Evolutionary conservation across 2,797 vertebrate genomes (phyloP), one percentile per base, ranked within the genome.

Genomic region (Diglossa cyanea): DNA sequence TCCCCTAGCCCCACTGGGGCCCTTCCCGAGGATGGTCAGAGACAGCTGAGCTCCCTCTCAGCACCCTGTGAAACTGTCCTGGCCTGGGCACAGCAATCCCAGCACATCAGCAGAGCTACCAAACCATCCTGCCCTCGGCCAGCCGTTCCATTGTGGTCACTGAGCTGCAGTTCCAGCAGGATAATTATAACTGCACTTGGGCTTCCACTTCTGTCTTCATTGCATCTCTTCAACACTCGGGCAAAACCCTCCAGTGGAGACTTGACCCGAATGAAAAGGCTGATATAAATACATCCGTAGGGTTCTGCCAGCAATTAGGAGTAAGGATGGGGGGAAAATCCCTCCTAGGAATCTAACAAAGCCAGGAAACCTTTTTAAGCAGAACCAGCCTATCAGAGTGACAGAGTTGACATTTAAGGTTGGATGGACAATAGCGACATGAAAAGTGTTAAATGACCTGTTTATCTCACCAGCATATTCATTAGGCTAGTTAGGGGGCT

Each of bases 381-480:
- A 86, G 68, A 83, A 94, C 53, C 82, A 86, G 95, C 91, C 95
- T 94, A 93, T 93, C 76, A 45, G 90, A 89, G 70, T 84, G 88
- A 93, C 91, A 92, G 91, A 94, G 88, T n/a, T 96, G 90, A 90
- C 94, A 81, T 95, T 95, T 95, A 95, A 95, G 93, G 92, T 94
- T 96, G 92, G 90, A 51, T 86, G 75, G 92, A 96, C 95, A 96
- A 95, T 72, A 83, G 94, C 4, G 10, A 86, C 81, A 55, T 72
- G 86, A 93, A 71, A 96, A 95, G 92, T 89, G 89, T 85, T 92
- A 94, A 95, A 91, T 93, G 89, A 96, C 89, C 94, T 95, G 92
- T 90, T 96, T 91, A 55, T 93, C 94, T 86, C 91, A 78, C 83
- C 92, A 77, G 86, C 92, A 96, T 83, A 88, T 93, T 96, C 89